Conservation (phyloP, 2,797 vertebrate genomes). For the Sphenopsis melanotis region DNA sequence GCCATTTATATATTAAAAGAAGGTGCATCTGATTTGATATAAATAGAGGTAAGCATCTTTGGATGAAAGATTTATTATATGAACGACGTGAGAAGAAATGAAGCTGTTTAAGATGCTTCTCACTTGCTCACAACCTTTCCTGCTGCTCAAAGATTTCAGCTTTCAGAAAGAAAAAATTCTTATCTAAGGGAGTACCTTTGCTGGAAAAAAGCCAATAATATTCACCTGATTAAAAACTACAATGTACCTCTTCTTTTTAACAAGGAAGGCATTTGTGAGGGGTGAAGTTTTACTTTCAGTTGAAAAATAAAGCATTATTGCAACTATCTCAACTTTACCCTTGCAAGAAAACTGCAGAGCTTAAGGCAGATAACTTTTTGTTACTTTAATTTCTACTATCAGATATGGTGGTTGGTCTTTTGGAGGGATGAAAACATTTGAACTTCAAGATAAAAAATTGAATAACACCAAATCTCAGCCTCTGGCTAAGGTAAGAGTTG, state of each 20-base stretch:
- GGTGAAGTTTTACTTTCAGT: background rate
- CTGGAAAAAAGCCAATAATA: background rate
- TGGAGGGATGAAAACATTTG: background rate
- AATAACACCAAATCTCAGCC: background rate
- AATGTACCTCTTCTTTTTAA: background rate
- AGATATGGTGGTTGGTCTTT: slow-evolving; percentile 78
- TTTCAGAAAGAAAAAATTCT: background rate
- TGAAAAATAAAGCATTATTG: background rate
- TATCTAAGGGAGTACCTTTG: background rate
- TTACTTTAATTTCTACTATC: background rate
- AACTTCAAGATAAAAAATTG: background rate
- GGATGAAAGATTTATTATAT: background rate
- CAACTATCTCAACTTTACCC: background rate
- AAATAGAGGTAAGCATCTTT: background rate
- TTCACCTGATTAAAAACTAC: background rate
- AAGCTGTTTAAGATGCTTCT: background rate
- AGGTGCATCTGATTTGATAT: background rate
- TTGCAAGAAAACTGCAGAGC: background rate
- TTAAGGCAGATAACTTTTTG: background rate
- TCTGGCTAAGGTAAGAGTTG: slow-evolving; percentile 68
- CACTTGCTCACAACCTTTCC: background rate
- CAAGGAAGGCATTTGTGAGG: background rate
- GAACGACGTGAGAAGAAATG: background rate
- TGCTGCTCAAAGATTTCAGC: background rate
- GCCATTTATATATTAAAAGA: background rate